Evolutionary conservation across 2,113 vertebrate genomes (phyloP).

Genomic region (Hydrochoerus hydrochaeris): DNA sequence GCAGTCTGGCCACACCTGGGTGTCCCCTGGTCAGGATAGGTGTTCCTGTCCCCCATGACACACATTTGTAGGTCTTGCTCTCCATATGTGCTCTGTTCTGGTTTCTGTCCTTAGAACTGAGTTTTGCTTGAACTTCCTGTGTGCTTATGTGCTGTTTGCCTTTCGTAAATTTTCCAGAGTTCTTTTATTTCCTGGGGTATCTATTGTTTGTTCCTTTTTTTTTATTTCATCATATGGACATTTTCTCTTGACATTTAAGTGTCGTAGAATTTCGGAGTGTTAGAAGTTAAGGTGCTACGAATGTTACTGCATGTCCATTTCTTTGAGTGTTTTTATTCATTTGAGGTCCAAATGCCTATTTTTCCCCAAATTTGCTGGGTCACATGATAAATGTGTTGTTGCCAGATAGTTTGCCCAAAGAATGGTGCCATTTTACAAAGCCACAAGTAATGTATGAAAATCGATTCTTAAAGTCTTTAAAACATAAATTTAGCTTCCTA

Average conservation of each 20-base stretch:
- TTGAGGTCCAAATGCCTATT: background rate
- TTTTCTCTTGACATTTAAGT: background rate
- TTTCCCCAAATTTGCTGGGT: background rate
- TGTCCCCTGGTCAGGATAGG: background rate
- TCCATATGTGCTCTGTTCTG: background rate
- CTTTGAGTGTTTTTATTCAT: slow-evolving; percentile 22
- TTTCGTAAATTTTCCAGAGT: background rate
- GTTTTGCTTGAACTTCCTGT: background rate
- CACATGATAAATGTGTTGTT: background rate
- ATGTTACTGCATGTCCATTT: slow-evolving; percentile 8
- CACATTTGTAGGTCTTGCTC: background rate
- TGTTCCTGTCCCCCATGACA: background rate
- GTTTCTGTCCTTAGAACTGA: background rate
- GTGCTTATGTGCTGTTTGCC: background rate
- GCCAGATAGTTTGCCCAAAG: slow-evolving; percentile 10
- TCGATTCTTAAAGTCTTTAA: slow-evolving; percentile 32
- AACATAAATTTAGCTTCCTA: background rate
- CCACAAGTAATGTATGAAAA: background rate
- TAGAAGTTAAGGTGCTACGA: slow-evolving; percentile 13
- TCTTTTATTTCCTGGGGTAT: background rate
- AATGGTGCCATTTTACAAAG: background rate
- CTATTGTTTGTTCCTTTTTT: background rate
- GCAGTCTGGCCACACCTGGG: no score
- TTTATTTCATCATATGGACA: background rate
- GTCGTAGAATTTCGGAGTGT: background rate